These are phyloP conservation scores for Ramphastos sulfuratus DNA, from an alignment of 2,113 vertebrate species.

Conservation along the genomic window DNA sequence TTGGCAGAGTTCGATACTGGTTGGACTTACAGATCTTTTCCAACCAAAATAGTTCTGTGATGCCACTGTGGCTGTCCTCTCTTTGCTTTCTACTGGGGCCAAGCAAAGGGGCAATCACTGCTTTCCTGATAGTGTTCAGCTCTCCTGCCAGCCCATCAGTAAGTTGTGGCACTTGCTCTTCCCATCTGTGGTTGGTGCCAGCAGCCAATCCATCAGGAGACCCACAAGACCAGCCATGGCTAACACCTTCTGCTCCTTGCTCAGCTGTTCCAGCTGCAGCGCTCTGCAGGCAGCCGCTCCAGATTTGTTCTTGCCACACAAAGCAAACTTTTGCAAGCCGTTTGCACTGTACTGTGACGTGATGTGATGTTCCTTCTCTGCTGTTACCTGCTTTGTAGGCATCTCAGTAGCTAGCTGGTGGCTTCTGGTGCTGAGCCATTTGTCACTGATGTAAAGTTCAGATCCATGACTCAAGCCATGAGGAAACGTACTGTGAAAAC, in stretches of 20 bases:
- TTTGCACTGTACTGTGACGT: conserved; percentile 49
- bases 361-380: conserved; percentile 34
- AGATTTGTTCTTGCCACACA: background rate
- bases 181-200: background rate
- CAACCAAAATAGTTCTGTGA: too few species aligned
- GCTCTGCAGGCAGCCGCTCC: conserved; percentile 8
- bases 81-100: conserved; percentile 6
- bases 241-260: background rate
- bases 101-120: background rate
- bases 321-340: background rate
- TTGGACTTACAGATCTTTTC: too few species aligned
- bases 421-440: conserved; percentile 52
- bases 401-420: background rate
- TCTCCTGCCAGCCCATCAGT: background rate
- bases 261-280: background rate
- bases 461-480: background rate
- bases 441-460: background rate
- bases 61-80: background rate
- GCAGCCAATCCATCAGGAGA: background rate
- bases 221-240: background rate
- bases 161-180: background rate
- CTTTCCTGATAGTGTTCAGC: background rate
- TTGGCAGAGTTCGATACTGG: too few species aligned
- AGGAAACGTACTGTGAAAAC: conserved; percentile 58
- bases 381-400: conserved; percentile 62